Base-by-base conservation (phyloP, 2,113 vertebrate genomes). In the Pionites leucogaster region DNA sequence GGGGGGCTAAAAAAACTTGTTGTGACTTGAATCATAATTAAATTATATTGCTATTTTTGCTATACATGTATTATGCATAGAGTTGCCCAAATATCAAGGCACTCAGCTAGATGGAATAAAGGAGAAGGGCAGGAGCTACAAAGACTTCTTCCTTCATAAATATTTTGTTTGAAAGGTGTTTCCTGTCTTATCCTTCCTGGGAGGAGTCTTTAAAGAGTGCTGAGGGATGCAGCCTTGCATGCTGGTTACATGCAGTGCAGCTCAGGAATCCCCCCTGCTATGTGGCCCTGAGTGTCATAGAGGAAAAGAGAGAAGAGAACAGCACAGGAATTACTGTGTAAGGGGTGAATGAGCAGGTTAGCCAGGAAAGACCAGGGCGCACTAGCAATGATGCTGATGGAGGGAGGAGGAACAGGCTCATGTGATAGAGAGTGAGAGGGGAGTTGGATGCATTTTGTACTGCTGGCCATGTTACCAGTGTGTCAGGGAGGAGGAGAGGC, bases 351-450 rank as follows among this genome's bases (percentile, higher is more conserved):
- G 11, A 8, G 2, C 29, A 20, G 39, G 39, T 31, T 15, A 72
- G 14, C 0, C 4, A 1, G 33, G 17, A 19, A 3, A 0, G 2
- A 50, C 11, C 2, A 4, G 13, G 75, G n/a, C 80, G 52, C 18
- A 35, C 4, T 52, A 29, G 57, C 15, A 8, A 0, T 1, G 63
- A 13, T 2, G 13, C 33, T 11, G 57, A 6, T 19, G 39, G 31
- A 23, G 46, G 37, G 18, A 81, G n/a, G 7, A 67, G 33, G 22
- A 83, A 46, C 8, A 23, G 41, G n/a, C 16, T 44, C 20, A 10
- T 1, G 8, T 2, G 15, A 17, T 1, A 50, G 28, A 59, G n/a
- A 52, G 33, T 1, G 14, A 60, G 23, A 47, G 10, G 2, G 20
- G 20, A 50, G 31, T 2, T 27, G 23, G 33, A 13, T 0, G 1